phyloP scores from a whole-genome alignment of 2,797 vertebrate species.

The Picus viridis region DNA sequence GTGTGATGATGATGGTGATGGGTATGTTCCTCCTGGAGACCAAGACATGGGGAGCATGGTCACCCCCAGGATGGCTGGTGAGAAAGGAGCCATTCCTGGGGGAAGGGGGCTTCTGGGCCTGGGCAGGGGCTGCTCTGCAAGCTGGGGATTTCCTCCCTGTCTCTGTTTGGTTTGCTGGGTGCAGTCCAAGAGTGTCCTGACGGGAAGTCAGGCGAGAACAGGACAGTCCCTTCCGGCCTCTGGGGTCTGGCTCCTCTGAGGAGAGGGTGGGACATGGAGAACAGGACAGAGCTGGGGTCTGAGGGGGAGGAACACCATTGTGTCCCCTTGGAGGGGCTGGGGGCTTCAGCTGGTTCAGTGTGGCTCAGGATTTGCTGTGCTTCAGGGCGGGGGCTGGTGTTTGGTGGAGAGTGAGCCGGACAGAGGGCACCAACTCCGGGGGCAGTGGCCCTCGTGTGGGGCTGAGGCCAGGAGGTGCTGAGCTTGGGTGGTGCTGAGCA shows the following conservation, averaged over 20 bases:
- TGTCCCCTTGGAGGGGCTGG: rapidly evolving
- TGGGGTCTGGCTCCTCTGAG: constrained; percentile 31
- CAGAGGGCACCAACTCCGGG: rapidly evolving
- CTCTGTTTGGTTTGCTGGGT: background rate
- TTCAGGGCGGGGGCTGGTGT: rapidly evolving
- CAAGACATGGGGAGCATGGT: rapidly evolving
- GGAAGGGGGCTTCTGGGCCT: background rate
- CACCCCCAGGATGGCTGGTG: rapidly evolving
- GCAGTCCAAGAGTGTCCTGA: constrained; percentile 37
- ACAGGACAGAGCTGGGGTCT: background rate
- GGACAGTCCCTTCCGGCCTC: constrained; percentile 54
- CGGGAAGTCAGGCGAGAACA: constrained; percentile 57
- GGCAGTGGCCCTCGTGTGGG: rapidly evolving
- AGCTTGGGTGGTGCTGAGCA: background rate
- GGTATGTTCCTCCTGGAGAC: background rate
- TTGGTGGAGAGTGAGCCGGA: background rate
- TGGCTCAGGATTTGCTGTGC: rapidly evolving
- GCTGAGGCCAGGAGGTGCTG: background rate
- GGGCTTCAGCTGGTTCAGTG: background rate
- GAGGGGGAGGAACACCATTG: rapidly evolving
- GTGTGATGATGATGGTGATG: background rate
- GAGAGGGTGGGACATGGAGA: constrained; percentile 45
- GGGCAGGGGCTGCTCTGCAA: background rate
- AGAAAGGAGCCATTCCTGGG: background rate
- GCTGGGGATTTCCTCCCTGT: constrained; percentile 37